These are phyloP conservation scores for Lymantria dispar DNA, from an alignment of 2,888 invertebrate genomes.

Conservation along the genomic window DNA sequence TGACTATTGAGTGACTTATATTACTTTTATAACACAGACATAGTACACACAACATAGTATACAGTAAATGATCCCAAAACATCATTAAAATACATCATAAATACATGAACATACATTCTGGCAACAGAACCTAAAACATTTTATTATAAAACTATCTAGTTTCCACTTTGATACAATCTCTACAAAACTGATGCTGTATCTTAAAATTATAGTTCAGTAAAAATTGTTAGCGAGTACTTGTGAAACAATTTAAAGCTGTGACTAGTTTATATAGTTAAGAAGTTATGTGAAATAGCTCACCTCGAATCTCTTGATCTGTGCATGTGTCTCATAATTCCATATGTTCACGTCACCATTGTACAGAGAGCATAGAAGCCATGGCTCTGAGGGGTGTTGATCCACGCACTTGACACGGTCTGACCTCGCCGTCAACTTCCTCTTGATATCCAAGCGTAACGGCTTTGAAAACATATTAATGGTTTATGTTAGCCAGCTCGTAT, in stretches of 20 bases:
- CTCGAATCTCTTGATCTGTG: constrained; percentile 92
- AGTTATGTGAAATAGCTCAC: constrained; percentile 59
- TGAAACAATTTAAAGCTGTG: background rate
- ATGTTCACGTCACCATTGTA: constrained; percentile 99
- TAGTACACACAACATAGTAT: too few relatives aligned
- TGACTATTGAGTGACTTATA: too few relatives aligned
- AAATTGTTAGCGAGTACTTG: too few relatives aligned
- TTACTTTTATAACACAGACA: too few relatives aligned
- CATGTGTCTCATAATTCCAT: constrained; percentile 99
- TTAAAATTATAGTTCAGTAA: too few relatives aligned
- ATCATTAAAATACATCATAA: too few relatives aligned
- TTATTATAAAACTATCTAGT: too few relatives aligned
- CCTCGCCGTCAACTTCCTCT: constrained; percentile 97
- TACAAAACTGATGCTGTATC: too few relatives aligned
- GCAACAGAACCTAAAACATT: too few relatives aligned
- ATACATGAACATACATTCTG: too few relatives aligned
- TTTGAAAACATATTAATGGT: constrained; percentile 64
- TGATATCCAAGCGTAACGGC: constrained; percentile 99
- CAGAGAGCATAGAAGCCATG: constrained; percentile 98
- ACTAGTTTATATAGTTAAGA: background rate
- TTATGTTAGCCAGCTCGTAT: constrained; percentile 24
- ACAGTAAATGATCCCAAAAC: too few relatives aligned
- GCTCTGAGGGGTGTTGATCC: constrained; percentile 98
- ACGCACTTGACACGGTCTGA: constrained; percentile 99
- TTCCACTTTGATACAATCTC: too few relatives aligned